A percentile compares a stretch with the other conserved stretches of the same genome.
Conservation (phyloP, 2,113 vertebrate genomes). For the Orthochromis indermauri region DNA sequence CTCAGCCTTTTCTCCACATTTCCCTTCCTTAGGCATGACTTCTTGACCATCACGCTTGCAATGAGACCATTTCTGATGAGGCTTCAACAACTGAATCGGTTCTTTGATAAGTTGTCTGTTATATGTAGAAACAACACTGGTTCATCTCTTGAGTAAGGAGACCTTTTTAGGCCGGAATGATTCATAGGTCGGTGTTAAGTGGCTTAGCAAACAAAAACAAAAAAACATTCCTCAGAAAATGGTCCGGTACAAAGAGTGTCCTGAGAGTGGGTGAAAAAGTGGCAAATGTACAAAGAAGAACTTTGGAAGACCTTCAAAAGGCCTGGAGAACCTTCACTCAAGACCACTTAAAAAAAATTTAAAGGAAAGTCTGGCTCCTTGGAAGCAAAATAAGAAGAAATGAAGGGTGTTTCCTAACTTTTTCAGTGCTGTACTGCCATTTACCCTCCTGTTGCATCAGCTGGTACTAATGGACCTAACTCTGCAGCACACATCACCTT, state of each 20-base stretch:
- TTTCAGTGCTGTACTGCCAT: background rate
- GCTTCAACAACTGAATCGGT: background rate
- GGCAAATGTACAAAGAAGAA: background rate
- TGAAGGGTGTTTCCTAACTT: background rate
- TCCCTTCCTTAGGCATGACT: background rate
- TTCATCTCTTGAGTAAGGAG: background rate
- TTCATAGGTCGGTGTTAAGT: background rate
- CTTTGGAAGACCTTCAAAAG: background rate
- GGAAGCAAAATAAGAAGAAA: background rate
- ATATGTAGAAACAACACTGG: background rate
- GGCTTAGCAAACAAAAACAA: background rate
- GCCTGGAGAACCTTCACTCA: background rate
- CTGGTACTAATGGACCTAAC: background rate
- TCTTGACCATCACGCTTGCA: background rate
- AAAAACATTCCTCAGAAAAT: background rate
- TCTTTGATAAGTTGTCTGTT: background rate
- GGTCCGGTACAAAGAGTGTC: background rate
- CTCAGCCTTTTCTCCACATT: background rate
- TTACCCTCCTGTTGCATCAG: background rate
- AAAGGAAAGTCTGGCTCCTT: background rate
- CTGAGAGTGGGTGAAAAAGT: background rate
- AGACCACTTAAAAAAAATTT: accelerated
- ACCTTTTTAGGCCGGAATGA: background rate
- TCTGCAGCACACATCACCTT: background rate
- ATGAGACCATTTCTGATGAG: background rate